Evolutionary conservation across 1,140 invertebrate species (phyloP), one percentile per base, ranked within the genome.

Genomic region (Zaprionus lachaisei): DNA sequence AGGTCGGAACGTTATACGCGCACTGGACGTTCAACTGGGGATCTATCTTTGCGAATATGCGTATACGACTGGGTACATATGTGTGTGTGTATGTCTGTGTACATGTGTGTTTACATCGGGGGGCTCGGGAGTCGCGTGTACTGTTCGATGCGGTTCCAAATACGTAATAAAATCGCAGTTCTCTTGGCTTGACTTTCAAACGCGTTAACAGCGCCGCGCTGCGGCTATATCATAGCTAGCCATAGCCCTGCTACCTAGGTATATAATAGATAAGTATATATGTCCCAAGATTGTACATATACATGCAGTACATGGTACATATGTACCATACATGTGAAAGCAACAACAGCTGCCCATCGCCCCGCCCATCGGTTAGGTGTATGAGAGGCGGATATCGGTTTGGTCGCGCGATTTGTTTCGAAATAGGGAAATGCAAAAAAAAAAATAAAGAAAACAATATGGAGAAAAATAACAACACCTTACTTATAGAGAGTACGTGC

Each of bases 181-280:
- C 41, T 63, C 75, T 72, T 68, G 70, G 74, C 80, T 83, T 79
- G 72, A 81, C 85, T 87, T 89, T 81, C 79, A 87, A 83, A 72
- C 55, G 44, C 70, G 64, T 31, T 60, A 51, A 51, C 47, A 61
- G 62, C 66, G 47, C 1, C 47, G 71, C 55, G 34, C 24, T 65
- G 24, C 47, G 57, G 55, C 49, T 56, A 37, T 64, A 64, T 66
- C 54, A 34, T 58, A 41, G 54, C 24, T 51, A 12, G 9, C 41
- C 31, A 28, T 26, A 28, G 54, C 55, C 61, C n/a, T 51, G 6
- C 11, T 51, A 49, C 47, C 47, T 22, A 22, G 1, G 20, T 51
- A 51, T 51, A 24, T 51, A 20, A 20, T 51, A 51, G 47, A 51
- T 51, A 51, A 56, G 63, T 47, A 70, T 68, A 80, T 70, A 72